Conservation (phyloP, 23 tunicate genomes). For the Trididemnum nubilum region DNA sequence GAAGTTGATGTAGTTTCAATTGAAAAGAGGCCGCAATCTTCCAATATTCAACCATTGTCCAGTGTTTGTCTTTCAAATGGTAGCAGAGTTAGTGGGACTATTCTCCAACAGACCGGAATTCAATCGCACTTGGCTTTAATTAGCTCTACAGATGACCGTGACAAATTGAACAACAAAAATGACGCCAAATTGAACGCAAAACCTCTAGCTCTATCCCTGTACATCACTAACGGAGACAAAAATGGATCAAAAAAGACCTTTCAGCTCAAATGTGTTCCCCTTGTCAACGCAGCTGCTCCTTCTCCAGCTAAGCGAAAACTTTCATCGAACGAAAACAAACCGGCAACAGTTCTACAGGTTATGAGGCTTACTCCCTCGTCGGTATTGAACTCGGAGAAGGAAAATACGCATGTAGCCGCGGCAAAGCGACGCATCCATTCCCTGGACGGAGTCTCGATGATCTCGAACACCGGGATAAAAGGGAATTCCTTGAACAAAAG, state of each 20-base stretch:
- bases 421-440: slow-evolving; percentile 54
- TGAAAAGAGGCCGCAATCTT: slow-evolving; percentile 31
- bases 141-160: not conserved
- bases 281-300: not conserved
- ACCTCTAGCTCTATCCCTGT: slow-evolving; percentile 9
- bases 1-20: slow-evolving; percentile 86
- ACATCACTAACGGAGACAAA: slow-evolving; percentile 7
- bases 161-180: not conserved
- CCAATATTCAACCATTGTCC: slow-evolving; percentile 24
- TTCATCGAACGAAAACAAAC: not conserved
- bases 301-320: slow-evolving; percentile 4
- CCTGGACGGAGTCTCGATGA: slow-evolving; percentile 83
- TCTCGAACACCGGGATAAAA: slow-evolving; percentile 53
- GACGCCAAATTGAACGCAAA: not conserved
- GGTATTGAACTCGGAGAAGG: not conserved
- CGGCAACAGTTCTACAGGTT: slow-evolving; percentile 30
- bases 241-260: slow-evolving; percentile 12
- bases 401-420: not conserved
- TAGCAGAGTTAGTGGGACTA: slow-evolving; percentile 45
- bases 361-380: slow-evolving; percentile 39
- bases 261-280: slow-evolving; percentile 45
- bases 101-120: slow-evolving; percentile 57
- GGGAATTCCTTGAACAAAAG: slow-evolving; percentile 5
- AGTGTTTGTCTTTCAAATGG: slow-evolving; percentile 27
- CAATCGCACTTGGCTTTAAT: slow-evolving; percentile 52